Percentiles rank a stretch among this genome's conserved stretches.
phyloP scores from a whole-genome alignment of 2,113 vertebrate genomes.

The Gnathonemus echidnorhynchus region DNA sequence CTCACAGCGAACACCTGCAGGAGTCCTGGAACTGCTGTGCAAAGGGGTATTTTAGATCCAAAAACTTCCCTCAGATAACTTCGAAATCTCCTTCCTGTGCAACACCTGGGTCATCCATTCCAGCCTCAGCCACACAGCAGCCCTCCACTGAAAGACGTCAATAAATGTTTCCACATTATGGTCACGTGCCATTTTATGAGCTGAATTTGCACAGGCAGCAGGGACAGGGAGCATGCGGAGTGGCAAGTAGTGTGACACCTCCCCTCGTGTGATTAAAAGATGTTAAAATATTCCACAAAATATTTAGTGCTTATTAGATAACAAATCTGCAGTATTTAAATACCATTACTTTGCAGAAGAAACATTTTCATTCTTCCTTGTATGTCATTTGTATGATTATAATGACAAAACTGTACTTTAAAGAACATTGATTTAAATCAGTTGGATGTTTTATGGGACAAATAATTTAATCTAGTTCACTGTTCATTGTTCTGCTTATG shows the following conservation, averaged over 20 bases:
- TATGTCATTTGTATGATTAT: conserved; percentile 12
- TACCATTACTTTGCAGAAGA: background rate
- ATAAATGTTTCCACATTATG: conserved; percentile 1
- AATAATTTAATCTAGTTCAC: conserved; percentile 42
- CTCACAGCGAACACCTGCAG: background rate
- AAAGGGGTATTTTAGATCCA: background rate
- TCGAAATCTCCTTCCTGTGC: background rate
- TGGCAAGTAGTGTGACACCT: background rate
- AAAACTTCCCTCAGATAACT: background rate
- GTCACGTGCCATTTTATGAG: background rate
- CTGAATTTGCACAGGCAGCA: background rate
- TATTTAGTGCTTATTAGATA: background rate
- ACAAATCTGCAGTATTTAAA: background rate
- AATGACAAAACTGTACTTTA: conserved; percentile 6
- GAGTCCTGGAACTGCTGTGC: background rate
- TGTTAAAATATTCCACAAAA: background rate
- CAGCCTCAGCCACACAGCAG: background rate
- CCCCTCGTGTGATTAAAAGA: background rate
- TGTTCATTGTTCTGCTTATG: conserved; percentile 22
- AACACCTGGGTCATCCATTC: background rate
- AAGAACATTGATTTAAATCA: conserved; percentile 23
- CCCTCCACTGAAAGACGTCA: background rate
- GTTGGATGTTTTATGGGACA: conserved; percentile 24
- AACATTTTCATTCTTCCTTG: background rate
- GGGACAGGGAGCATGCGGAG: background rate